These are phyloP conservation scores for Microctonus brassicae DNA, from an alignment of 2,888 invertebrate species.

Conservation along the genomic window DNA sequence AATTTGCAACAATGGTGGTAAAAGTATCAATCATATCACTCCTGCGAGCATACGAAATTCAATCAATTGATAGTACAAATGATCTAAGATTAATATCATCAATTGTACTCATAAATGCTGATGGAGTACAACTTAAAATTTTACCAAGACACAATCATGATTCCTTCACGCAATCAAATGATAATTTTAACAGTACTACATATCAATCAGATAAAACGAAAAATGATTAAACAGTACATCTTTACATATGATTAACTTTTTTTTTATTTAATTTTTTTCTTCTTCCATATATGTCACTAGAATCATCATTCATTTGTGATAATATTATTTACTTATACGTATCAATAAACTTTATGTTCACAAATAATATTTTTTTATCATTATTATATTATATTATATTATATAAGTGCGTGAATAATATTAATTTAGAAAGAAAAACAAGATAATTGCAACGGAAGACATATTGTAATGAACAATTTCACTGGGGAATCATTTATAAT, in stretches of 20 bases:
- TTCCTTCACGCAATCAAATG: neutral
- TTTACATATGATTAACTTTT: neutral
- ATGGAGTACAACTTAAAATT: conserved; percentile 57
- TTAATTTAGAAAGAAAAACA: neutral
- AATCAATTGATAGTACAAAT: conserved; percentile 65
- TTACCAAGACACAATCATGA: conserved; percentile 46
- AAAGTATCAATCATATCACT: conserved; percentile 68
- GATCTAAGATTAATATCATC: conserved; percentile 69
- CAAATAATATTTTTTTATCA: neutral
- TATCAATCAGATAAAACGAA: neutral
- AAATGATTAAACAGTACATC: neutral
- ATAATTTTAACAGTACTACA: neutral
- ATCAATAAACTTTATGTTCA: too few species aligned
- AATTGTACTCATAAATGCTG: conserved; percentile 67
- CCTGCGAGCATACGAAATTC: conserved; percentile 67
- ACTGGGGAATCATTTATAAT: neutral
- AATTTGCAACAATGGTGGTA: conserved; percentile 66
- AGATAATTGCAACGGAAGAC: neutral
- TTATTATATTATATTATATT: neutral
- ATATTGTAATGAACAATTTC: neutral
- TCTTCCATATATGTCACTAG: neutral
- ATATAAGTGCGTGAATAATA: neutral
- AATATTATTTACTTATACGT: neutral
- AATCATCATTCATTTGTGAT: neutral
- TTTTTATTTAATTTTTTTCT: too few species aligned